Evolutionary conservation across 2,888 invertebrate species (phyloP).

Genomic region (Andrena camellia): DNA sequence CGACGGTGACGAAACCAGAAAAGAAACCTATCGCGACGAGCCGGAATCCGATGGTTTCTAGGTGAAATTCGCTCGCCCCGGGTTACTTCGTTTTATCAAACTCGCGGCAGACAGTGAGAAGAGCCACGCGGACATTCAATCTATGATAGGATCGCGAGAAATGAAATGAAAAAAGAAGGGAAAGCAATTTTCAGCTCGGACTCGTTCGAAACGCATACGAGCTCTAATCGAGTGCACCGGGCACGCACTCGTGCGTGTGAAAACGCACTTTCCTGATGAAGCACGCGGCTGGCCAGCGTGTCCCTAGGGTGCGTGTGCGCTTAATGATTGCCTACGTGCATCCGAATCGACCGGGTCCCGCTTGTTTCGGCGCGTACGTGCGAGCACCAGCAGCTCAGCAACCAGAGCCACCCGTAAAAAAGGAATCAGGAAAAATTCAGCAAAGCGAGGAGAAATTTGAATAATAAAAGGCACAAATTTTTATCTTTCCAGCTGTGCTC

Average conservation of each 20-base stretch:
- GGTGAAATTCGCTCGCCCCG: too few species aligned
- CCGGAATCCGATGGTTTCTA: slow-evolving; percentile 26
- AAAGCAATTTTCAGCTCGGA: slow-evolving; percentile 17
- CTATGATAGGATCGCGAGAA: background rate
- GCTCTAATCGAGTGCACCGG: background rate
- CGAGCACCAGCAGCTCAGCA: background rate
- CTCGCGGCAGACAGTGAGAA: background rate
- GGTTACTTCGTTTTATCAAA: too few species aligned
- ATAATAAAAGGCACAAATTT: too few species aligned
- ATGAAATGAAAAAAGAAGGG: background rate
- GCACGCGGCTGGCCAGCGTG: slow-evolving; percentile 42
- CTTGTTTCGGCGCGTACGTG: background rate
- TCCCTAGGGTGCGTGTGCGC: slow-evolving; percentile 45
- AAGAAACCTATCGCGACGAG: slow-evolving; percentile 27
- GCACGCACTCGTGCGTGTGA: slow-evolving; percentile 35
- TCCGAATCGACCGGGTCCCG: slow-evolving; percentile 14
- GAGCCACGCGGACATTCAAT: background rate
- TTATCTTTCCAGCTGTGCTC: background rate
- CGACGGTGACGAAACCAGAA: background rate
- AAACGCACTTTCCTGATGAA: slow-evolving; percentile 62
- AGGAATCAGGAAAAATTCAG: background rate
- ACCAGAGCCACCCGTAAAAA: background rate
- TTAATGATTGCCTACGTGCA: slow-evolving; percentile 50
- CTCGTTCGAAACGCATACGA: background rate
- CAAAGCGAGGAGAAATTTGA: background rate